These are phyloP conservation scores for Catharus ustulatus DNA, from an alignment of 2,797 vertebrate species.

Conservation along the genomic window DNA sequence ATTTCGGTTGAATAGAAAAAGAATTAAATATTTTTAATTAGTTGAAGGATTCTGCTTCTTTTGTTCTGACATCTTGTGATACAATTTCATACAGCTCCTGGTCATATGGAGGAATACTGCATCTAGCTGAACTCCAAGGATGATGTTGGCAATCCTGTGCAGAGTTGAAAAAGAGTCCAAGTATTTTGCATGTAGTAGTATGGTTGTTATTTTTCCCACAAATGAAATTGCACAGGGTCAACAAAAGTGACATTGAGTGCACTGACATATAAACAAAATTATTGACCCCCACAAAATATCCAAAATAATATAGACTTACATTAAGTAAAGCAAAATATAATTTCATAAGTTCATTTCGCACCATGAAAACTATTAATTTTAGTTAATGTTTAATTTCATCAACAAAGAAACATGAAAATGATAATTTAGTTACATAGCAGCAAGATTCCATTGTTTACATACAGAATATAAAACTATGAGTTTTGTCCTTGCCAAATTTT, in stretches of 20 bases:
- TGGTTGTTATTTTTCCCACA: background rate
- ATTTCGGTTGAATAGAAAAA: background rate
- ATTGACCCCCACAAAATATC: background rate
- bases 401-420: background rate
- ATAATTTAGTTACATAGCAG: background rate
- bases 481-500: background rate
- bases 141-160: background rate
- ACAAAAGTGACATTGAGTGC: background rate
- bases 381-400: background rate
- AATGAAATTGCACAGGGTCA: background rate
- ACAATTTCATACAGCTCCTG: background rate
- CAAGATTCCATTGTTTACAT: background rate
- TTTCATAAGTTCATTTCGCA: background rate
- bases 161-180: constrained; percentile 18
- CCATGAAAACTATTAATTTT: background rate
- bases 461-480: background rate
- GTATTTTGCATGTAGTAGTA: background rate
- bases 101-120: background rate
- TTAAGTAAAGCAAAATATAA: background rate
- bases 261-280: constrained; percentile 12
- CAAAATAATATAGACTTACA: constrained; percentile 8
- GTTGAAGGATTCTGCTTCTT: background rate
- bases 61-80: background rate
- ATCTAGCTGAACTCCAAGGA: background rate
- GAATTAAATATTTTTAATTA: background rate